Evolutionary conservation across 2,113 vertebrate genomes (phyloP).

Genomic region (Choloepus hoffmanni): DNA sequence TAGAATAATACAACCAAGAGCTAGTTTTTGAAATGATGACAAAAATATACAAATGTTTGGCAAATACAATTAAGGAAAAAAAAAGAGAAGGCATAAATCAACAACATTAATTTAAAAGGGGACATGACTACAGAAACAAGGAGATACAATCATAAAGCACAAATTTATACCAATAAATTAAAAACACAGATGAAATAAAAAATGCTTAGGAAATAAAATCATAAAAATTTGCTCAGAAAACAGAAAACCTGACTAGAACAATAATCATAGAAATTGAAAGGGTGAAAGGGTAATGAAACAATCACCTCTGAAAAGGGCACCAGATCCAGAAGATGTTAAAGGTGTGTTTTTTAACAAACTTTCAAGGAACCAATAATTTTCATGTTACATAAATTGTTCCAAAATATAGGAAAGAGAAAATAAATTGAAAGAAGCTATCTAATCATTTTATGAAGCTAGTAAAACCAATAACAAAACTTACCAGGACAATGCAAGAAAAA

Average conservation of each 20-base stretch:
- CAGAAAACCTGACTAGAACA: neutral
- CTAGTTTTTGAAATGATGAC: slow-evolving; percentile 29
- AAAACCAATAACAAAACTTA: neutral
- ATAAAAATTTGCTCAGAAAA: slow-evolving; percentile 33
- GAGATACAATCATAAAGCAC: neutral
- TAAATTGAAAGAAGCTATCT: neutral
- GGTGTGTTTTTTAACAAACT: neutral
- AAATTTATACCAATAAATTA: slow-evolving; percentile 29
- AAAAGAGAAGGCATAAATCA: neutral
- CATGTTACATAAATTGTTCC: neutral
- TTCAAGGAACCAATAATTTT: slow-evolving; percentile 39
- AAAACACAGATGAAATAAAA: neutral
- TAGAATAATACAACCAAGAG: neutral
- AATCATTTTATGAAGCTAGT: neutral
- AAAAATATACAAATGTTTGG: slow-evolving; percentile 32
- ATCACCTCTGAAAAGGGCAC: neutral
- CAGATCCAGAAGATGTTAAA: neutral
- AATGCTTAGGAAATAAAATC: slow-evolving; percentile 3
- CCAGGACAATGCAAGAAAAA: neutral
- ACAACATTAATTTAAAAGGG: neutral
- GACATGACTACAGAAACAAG: neutral
- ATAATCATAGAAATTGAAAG: neutral
- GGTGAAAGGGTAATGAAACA: neutral
- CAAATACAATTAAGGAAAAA: neutral
- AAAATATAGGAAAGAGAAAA: neutral